These are phyloP conservation scores for Sorex araneus DNA, from an alignment of 2,113 vertebrate genomes.

Conservation along the genomic window DNA sequence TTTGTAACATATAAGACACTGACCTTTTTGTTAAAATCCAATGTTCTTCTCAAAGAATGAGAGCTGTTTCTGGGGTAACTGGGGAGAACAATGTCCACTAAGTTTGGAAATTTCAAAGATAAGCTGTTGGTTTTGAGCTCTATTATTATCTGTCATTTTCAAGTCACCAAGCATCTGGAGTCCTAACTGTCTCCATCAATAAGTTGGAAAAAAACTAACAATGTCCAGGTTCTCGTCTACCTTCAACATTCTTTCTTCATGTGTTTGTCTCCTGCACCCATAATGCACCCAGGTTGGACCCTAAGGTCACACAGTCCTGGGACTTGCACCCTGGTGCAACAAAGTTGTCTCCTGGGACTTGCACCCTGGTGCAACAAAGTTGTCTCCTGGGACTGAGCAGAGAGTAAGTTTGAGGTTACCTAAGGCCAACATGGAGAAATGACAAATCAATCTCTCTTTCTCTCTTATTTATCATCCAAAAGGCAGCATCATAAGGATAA, in stretches of 20 bases:
- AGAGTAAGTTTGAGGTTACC: neutral
- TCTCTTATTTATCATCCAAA: neutral
- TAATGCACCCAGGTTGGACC: neutral
- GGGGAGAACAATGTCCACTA: neutral
- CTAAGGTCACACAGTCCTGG: neutral
- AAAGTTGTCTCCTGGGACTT: neutral
- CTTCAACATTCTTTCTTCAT: neutral
- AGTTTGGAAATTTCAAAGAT: neutral
- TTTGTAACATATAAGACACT: neutral
- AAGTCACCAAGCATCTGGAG: neutral
- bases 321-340: neutral
- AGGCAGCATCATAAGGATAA: neutral
- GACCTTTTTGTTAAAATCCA: constrained; percentile 30
- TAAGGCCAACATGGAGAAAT: neutral
- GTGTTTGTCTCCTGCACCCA: neutral
- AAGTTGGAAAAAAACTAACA: neutral
- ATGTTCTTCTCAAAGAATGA: neutral
- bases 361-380: neutral
- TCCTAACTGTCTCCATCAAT: neutral
- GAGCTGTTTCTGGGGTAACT: neutral
- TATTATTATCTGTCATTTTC: neutral
- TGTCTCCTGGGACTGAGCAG: neutral
- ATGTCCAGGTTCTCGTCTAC: neutral
- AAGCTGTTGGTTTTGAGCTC: neutral
- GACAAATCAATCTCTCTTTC: neutral